Conservation (phyloP, 2,797 vertebrate genomes). For the Loris lydekkerianus region DNA sequence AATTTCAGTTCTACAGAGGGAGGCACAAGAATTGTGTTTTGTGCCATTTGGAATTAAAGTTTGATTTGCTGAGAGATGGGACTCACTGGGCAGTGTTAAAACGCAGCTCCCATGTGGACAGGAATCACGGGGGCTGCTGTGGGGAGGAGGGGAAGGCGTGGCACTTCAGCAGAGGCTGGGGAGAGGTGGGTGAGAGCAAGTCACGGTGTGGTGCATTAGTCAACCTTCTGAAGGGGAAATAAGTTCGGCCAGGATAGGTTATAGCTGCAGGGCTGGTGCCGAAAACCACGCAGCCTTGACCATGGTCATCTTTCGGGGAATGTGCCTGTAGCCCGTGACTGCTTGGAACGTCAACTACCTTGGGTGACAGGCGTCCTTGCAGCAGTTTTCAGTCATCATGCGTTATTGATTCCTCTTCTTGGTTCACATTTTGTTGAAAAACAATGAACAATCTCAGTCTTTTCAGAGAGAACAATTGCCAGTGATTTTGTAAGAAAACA, state of each 20-base stretch:
- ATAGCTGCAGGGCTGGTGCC: rapidly evolving
- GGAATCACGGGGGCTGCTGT: rapidly evolving
- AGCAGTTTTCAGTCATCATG: not conserved
- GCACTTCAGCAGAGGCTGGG: not conserved
- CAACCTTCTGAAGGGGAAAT: not conserved
- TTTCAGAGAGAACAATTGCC: constrained; percentile 70
- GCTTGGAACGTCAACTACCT: not conserved
- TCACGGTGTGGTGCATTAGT: too few relatives aligned
- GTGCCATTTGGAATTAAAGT: not conserved
- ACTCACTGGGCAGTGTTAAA: not conserved
- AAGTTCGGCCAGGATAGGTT: not conserved
- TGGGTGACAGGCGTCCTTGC: rapidly evolving
- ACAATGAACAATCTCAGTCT: constrained; percentile 47
- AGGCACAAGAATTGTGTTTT: rapidly evolving
- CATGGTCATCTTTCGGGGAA: rapidly evolving
- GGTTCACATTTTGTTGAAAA: not conserved
- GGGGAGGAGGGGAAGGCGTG: too few relatives aligned
- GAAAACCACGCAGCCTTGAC: rapidly evolving
- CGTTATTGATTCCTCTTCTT: not conserved
- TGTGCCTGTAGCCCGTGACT: not conserved
- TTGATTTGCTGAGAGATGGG: not conserved
- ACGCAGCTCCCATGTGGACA: rapidly evolving
- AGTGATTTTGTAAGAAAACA: constrained; percentile 58
- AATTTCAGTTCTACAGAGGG: not conserved
- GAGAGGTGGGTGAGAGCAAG: not conserved